Evolutionary conservation across 2,113 vertebrate genomes (phyloP), one percentile per base, ranked within the genome.

Genomic region (Zingel zingel): DNA sequence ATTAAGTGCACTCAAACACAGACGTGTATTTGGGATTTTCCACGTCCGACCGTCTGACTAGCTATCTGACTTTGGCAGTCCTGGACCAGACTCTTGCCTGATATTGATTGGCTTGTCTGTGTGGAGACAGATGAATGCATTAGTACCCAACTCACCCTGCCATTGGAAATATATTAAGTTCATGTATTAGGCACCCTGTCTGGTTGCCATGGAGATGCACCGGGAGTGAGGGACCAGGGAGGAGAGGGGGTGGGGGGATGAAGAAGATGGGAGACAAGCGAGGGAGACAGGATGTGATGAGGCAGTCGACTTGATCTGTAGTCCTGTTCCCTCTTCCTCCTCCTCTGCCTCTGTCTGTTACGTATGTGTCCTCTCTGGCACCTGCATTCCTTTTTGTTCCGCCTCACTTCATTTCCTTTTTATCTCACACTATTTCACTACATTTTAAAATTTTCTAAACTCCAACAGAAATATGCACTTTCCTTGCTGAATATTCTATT

Each of bases 121-220:
- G 88, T 79, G 77, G 91, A 96, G 94, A 96, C 95, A 94, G 93
- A 95, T 95, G 93, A 95, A 94, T 94, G 93, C 95, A 95, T 96
- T 95, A 95, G 94, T 94, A 95, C 93, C 94, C 93, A 92, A 92
- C 93, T 93, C 93, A 90, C 92, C 92, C 93, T 90, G 91, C 93
- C 93, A 95, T 93, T 94, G 94, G 92, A 95, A 95, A 96, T 94
- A 95, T 95, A 96, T 95, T 95, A 95, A 95, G 94, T 95, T 96
- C 90, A 86, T 92, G 90, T 95, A 94, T 95, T 95, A 95, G 95
- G 93, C 94, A 94, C 94, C 94, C 94, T 94, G 95, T 96, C 95
- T 96, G 92, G 95, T 96, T 96, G 90, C 95, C 93, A 95, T 95
- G 94, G 94, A 77, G 87, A 96, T 94, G 81, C 91, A 90, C 88